phyloP scores from a whole-genome alignment of 2,888 invertebrate species.

The Tanypteryx hageni region DNA sequence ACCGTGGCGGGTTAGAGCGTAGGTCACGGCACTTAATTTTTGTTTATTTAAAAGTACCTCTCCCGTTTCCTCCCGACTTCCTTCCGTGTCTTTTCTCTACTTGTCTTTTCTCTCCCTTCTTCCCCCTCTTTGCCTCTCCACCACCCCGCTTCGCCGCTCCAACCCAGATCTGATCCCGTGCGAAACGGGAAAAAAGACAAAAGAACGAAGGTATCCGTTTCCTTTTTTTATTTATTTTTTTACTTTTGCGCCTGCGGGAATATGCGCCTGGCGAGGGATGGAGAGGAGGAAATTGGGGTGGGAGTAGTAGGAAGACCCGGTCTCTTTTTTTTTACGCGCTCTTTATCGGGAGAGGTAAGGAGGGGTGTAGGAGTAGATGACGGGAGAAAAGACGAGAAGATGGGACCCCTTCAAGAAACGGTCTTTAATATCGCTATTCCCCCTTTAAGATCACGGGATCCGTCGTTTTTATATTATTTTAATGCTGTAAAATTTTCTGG shows the following conservation, averaged over 20 bases:
- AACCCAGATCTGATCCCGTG: slow-evolving; percentile 42
- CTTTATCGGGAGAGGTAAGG: slow-evolving; percentile 25
- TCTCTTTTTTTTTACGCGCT: slow-evolving; percentile 34
- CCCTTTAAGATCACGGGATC: slow-evolving; percentile 39
- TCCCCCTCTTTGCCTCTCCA: background rate
- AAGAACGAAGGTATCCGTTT: background rate
- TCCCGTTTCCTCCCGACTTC: background rate
- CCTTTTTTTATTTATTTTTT: background rate
- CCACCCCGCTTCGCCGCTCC: background rate
- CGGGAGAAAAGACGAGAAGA: background rate
- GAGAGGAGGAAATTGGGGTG: slow-evolving; percentile 1
- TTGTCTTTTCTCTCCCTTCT: background rate
- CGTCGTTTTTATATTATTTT: background rate
- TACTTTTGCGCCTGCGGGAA: slow-evolving; percentile 28
- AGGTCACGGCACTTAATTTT: slow-evolving; percentile 44
- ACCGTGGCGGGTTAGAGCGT: slow-evolving; percentile 37
- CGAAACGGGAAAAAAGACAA: background rate
- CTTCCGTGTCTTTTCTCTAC: background rate
- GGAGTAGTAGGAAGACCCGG: background rate
- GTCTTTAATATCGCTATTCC: slow-evolving; percentile 31
- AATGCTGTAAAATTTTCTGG: background rate
- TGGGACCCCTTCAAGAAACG: too few relatives aligned
- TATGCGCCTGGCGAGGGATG: slow-evolving; percentile 12
- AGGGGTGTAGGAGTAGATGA: background rate
- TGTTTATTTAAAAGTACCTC: slow-evolving; percentile 12